Conservation (phyloP, 2,888 invertebrate genomes). For the Sycophila texana region DNA sequence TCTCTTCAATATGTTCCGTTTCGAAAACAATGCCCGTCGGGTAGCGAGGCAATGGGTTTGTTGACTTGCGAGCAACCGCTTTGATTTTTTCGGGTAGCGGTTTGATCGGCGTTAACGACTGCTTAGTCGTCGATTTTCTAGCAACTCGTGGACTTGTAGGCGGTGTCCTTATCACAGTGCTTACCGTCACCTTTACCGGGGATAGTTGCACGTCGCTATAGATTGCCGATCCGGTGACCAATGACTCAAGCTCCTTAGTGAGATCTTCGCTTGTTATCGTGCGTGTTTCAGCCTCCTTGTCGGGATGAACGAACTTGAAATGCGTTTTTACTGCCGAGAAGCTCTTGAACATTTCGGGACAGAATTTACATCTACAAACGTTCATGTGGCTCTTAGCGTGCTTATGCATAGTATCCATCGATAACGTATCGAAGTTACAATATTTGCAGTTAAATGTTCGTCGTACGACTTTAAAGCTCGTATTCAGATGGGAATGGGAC, state of each 20-base stretch:
- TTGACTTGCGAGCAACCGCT: slow-evolving; percentile 77
- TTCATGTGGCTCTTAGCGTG: slow-evolving; percentile 75
- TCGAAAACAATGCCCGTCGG: slow-evolving; percentile 58
- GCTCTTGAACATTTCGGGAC: slow-evolving; percentile 68
- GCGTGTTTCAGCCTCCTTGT: slow-evolving; percentile 63
- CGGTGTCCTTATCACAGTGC: slow-evolving; percentile 19
- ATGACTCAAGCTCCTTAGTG: slow-evolving; percentile 30
- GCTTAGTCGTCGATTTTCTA: slow-evolving; percentile 75
- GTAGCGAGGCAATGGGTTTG: slow-evolving; percentile 72
- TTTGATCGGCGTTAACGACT: slow-evolving; percentile 55
- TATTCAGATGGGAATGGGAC: slow-evolving; percentile 71
- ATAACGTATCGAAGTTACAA: slow-evolving; percentile 70
- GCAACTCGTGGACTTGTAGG: slow-evolving; percentile 67
- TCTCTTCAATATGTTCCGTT: slow-evolving; percentile 55
- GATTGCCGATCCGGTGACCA: slow-evolving; percentile 5
- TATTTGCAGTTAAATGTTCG: slow-evolving; percentile 73
- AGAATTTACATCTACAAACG: slow-evolving; percentile 74
- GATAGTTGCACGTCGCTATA: slow-evolving; percentile 19
- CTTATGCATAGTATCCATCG: slow-evolving; percentile 68
- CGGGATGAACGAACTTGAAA: slow-evolving; percentile 67
- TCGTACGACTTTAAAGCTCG: slow-evolving; percentile 49
- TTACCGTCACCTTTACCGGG: slow-evolving; percentile 12
- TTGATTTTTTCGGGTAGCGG: slow-evolving; percentile 60
- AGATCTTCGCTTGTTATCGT: slow-evolving; percentile 42
- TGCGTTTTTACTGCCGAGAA: slow-evolving; percentile 68